Evolutionary conservation across 2,797 vertebrate species (phyloP).

Genomic region (Cryptoblepharus egeriae): DNA sequence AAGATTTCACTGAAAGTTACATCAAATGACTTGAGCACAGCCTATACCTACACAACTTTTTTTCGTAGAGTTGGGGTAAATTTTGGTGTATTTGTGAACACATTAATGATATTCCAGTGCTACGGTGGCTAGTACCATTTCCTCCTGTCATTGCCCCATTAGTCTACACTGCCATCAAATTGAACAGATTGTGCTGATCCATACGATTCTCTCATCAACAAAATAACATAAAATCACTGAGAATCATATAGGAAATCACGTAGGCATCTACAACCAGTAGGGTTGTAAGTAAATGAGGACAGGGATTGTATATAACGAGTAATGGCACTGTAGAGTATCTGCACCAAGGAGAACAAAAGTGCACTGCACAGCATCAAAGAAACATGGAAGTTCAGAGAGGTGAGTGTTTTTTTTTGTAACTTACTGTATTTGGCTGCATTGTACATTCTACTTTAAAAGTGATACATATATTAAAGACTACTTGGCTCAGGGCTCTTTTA

Average conservation of each 20-base stretch:
- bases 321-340: too few relatives aligned
- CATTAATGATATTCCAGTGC: too few relatives aligned
- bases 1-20: constrained; percentile 20
- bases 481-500: not conserved
- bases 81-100: too few relatives aligned
- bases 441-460: not conserved
- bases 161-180: not conserved
- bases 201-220: not conserved
- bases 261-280: not conserved
- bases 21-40: constrained; percentile 16
- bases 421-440: not conserved
- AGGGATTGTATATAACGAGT: too few relatives aligned
- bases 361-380: not conserved
- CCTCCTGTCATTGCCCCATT: not conserved
- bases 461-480: not conserved
- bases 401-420: not conserved
- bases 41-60: not conserved
- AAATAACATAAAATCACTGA: not conserved
- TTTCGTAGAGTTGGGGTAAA: too few relatives aligned
- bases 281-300: too few relatives aligned
- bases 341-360: not conserved
- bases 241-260: not conserved
- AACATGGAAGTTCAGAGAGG: not conserved
- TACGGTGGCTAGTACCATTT: not conserved
- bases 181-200: not conserved